A percentile compares a stretch with the other conserved stretches of the same genome.
Conservation (phyloP, 2,797 vertebrate genomes). For the Sarcophilus harrisii region DNA sequence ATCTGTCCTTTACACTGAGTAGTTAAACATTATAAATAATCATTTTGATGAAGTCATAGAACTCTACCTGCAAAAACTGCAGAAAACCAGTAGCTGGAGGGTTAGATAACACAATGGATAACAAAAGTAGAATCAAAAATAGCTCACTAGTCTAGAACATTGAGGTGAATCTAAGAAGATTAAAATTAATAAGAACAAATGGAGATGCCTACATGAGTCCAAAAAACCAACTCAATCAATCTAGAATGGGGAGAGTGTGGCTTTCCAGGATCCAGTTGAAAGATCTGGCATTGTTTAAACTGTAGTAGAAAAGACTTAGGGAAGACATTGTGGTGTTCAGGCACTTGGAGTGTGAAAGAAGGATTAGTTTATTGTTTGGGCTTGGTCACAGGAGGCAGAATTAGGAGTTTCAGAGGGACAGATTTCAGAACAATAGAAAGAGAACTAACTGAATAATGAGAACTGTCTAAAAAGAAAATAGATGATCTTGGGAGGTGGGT, state of each 20-base stretch:
- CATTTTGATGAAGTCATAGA: not conserved
- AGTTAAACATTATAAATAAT: not conserved
- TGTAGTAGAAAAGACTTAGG: not conserved
- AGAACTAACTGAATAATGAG: not conserved
- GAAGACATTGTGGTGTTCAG: not conserved
- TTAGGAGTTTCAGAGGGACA: not conserved
- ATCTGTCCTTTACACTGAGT: not conserved
- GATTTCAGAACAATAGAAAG: not conserved
- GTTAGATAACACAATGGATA: not conserved
- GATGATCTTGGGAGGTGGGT: not conserved
- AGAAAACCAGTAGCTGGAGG: not conserved
- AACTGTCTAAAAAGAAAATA: not conserved
- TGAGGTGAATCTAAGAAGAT: not conserved
- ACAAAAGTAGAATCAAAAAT: not conserved
- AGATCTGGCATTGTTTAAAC: not conserved
- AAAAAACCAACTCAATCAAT: not conserved
- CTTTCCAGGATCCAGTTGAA: not conserved
- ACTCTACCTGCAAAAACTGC: not conserved
- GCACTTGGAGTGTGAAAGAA: not conserved
- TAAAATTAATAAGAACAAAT: not conserved
- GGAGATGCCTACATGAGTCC: not conserved
- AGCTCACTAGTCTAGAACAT: not conserved
- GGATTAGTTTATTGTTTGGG: not conserved
- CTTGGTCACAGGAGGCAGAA: not conserved
- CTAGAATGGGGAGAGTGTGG: not conserved